Conservation (phyloP, 2,797 vertebrate species). For the Leptatherina wallacei region DNA sequence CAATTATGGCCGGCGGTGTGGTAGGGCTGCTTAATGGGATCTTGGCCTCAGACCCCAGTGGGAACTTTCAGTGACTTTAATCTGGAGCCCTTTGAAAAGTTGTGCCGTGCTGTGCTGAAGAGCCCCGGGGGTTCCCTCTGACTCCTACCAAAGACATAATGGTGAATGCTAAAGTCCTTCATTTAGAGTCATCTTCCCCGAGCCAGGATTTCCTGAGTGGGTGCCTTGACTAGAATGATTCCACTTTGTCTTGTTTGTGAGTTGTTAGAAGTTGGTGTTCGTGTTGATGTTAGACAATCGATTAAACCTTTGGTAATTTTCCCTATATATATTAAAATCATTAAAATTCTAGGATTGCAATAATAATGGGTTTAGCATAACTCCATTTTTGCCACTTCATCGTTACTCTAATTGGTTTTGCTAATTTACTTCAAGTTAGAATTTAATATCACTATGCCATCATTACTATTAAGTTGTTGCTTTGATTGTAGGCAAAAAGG, state of each 20-base stretch:
- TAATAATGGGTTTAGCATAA: conserved; percentile 14
- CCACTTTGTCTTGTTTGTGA: conserved; percentile 78
- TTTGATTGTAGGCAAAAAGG: conserved; percentile 11
- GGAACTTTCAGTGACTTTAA: conserved; percentile 87
- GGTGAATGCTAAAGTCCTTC: conserved; percentile 87
- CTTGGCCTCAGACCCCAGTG: conserved; percentile 84
- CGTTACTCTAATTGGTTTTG: conserved; percentile 27
- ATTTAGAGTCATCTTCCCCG: conserved; percentile 84
- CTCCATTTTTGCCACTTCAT: conserved; percentile 5
- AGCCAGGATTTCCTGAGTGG: conserved; percentile 84
- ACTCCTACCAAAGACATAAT: conserved; percentile 86
- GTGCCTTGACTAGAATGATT: conserved; percentile 73
- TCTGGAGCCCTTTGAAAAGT: conserved; percentile 86
- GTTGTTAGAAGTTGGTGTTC: conserved; percentile 63
- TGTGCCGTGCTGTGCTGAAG: conserved; percentile 79
- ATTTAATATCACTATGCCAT: background rate
- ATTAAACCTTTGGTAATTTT: conserved; percentile 48
- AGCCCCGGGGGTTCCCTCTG: conserved; percentile 80
- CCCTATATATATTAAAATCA: conserved; percentile 25
- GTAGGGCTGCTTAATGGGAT: conserved; percentile 85
- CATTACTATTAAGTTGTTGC: conserved; percentile 16
- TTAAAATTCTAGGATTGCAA: conserved; percentile 14
- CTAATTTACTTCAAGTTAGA: conserved; percentile 18
- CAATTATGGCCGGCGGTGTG: conserved; percentile 85
- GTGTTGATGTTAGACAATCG: conserved; percentile 54